Conservation (phyloP, 30 jellyfish, hydroid and myxozoan genomes). For the Chironex yamaguchii region DNA sequence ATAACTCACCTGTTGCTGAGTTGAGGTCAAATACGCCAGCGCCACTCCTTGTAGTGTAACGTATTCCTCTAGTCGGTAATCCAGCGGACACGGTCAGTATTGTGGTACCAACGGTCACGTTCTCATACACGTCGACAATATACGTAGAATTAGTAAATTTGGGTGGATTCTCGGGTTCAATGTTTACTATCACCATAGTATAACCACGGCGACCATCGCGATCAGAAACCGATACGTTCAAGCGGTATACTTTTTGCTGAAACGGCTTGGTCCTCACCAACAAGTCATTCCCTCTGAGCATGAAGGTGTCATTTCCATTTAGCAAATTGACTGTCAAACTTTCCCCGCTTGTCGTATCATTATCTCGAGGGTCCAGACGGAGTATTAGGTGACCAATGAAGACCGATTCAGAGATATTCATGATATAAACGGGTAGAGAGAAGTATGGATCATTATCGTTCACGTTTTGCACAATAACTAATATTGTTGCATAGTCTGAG, state of each 20-base stretch:
- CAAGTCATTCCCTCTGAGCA: neutral
- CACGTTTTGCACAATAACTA: slow-evolving; percentile 70
- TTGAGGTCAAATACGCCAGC: neutral
- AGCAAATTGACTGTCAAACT: neutral
- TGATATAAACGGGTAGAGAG: slow-evolving; percentile 39
- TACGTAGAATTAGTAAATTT: neutral
- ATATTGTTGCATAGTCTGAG: slow-evolving; percentile 68
- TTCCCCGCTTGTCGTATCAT: slow-evolving; percentile 31
- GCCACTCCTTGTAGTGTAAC: neutral
- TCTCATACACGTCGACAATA: neutral
- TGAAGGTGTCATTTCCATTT: neutral
- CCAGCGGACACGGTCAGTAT: neutral
- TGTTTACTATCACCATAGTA: slow-evolving; percentile 2
- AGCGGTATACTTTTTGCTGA: neutral
- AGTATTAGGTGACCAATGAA: slow-evolving; percentile 47
- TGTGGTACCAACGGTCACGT: neutral
- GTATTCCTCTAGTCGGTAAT: neutral
- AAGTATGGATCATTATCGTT: slow-evolving; percentile 82
- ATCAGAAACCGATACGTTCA: neutral
- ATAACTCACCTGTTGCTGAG: neutral
- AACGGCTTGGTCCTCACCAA: neutral
- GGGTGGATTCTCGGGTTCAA: slow-evolving; percentile 4
- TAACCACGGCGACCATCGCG: slow-evolving; percentile 5
- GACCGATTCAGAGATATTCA: slow-evolving; percentile 61
- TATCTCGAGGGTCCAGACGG: slow-evolving; percentile 43